Conservation (phyloP, 2,113 vertebrate genomes). For the Turdus rufiventris region DNA sequence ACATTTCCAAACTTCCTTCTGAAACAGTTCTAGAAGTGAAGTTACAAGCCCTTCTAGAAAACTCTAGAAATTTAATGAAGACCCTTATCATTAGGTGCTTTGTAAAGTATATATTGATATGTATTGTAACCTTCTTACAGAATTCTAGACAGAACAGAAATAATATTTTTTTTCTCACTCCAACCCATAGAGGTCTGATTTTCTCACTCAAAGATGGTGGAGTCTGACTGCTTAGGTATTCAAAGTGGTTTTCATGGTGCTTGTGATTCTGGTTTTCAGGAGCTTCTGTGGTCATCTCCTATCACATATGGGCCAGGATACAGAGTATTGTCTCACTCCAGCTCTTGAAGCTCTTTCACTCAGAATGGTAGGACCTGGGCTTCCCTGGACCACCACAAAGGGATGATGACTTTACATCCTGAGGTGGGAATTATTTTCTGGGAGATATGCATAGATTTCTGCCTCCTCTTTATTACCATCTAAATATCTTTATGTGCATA, state of each 20-base stretch:
- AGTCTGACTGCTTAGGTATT: not conserved
- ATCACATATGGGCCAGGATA: not conserved
- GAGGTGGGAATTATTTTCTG: not conserved
- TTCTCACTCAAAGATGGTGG: not conserved
- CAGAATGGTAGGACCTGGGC: not conserved
- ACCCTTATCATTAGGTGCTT: not conserved
- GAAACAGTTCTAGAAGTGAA: not conserved
- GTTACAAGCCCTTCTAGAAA: not conserved
- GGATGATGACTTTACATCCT: rapidly evolving
- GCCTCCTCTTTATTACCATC: not conserved
- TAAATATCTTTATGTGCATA: not conserved
- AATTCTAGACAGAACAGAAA: not conserved
- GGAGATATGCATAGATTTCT: not conserved
- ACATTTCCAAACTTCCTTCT: not conserved
- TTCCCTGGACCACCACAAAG: not conserved
- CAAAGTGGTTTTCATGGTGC: not conserved
- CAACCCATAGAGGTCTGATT: not conserved
- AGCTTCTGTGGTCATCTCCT: not conserved
- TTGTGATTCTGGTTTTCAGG: not conserved
- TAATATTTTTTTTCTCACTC: not conserved
- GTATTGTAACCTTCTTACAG: not conserved
- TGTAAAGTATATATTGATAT: not conserved
- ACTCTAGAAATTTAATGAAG: not conserved
- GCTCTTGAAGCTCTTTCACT: not conserved
- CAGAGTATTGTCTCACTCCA: not conserved